A percentile compares a stretch with the other conserved stretches of the same genome.
phyloP scores from a whole-genome alignment of 2,888 invertebrate genomes.

The Clunio marinus region DNA sequence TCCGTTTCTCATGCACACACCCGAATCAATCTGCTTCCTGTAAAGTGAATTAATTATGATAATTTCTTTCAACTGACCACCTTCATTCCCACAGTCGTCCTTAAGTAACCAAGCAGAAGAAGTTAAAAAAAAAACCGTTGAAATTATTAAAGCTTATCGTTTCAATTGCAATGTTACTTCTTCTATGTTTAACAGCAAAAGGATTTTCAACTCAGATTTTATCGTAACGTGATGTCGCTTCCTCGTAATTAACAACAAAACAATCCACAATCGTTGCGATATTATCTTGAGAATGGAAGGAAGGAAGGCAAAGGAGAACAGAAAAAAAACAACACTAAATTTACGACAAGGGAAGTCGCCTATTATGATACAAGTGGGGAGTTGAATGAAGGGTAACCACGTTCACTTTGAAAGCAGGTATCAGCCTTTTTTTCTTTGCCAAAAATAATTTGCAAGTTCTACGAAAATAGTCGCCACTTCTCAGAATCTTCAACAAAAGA shows the following conservation, averaged over 20 bases:
- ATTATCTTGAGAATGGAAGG: constrained; percentile 6
- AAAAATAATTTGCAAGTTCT: too few species aligned
- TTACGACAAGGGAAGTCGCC: background rate
- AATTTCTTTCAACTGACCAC: background rate
- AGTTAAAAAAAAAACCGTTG: constrained; percentile 4
- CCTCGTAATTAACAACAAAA: constrained; percentile 31
- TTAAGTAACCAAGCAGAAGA: background rate
- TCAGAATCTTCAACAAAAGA: too few species aligned
- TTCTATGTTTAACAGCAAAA: too few species aligned
- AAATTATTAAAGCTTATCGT: background rate
- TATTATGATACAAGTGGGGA: background rate
- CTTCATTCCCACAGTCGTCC: constrained; percentile 5
- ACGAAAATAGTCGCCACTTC: background rate
- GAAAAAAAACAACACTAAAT: background rate
- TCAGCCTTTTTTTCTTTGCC: too few species aligned
- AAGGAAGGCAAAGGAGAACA: background rate
- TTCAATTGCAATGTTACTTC: background rate
- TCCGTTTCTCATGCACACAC: constrained; percentile 18
- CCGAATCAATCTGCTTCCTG: background rate
- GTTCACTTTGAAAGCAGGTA: too few species aligned
- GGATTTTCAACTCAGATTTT: constrained; percentile 22
- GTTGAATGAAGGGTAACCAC: background rate
- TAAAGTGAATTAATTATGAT: background rate
- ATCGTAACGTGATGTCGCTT: constrained; percentile 20
- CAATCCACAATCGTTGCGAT: constrained; percentile 25